Conservation (phyloP, 1,140 invertebrate species). For the Apis dorsata region DNA sequence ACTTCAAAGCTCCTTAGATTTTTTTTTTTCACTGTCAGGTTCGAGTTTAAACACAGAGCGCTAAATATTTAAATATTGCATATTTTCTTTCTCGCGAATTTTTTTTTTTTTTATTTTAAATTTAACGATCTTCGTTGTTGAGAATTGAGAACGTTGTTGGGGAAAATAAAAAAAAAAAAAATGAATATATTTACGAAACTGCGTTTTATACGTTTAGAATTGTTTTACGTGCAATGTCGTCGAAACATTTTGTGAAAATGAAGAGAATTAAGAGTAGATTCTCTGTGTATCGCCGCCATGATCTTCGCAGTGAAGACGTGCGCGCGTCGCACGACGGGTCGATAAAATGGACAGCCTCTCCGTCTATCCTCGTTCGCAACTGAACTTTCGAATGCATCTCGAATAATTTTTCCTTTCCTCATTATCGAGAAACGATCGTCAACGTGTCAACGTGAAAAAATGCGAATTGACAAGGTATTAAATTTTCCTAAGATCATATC, state of each 20-base stretch:
- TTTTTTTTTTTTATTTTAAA: neutral
- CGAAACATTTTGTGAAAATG: neutral
- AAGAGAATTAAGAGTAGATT: neutral
- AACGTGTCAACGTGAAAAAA: neutral
- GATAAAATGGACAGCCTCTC: conserved; percentile 69
- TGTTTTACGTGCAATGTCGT: no score
- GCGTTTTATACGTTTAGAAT: neutral
- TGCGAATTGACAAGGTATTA: neutral
- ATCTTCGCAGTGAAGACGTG: conserved; percentile 61
- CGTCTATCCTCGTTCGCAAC: conserved; percentile 32
- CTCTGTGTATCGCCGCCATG: conserved; percentile 61
- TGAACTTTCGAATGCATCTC: conserved; percentile 29
- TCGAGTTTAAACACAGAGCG: neutral
- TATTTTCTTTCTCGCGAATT: neutral
- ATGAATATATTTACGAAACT: neutral
- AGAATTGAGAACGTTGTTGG: neutral
- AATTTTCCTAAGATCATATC: conserved; percentile 37
- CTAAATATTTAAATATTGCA: neutral
- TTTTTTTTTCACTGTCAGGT: no score
- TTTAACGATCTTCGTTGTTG: neutral
- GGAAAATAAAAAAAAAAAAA: neutral
- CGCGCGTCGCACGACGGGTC: conserved; percentile 73
- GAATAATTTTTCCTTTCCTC: conserved; percentile 14
- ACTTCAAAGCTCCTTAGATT: fast-evolving
- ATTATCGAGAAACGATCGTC: neutral